Evolutionary conservation across 1,140 invertebrate genomes (phyloP), one percentile per base, ranked within the genome.

Genomic region (Sycobia sp.): DNA sequence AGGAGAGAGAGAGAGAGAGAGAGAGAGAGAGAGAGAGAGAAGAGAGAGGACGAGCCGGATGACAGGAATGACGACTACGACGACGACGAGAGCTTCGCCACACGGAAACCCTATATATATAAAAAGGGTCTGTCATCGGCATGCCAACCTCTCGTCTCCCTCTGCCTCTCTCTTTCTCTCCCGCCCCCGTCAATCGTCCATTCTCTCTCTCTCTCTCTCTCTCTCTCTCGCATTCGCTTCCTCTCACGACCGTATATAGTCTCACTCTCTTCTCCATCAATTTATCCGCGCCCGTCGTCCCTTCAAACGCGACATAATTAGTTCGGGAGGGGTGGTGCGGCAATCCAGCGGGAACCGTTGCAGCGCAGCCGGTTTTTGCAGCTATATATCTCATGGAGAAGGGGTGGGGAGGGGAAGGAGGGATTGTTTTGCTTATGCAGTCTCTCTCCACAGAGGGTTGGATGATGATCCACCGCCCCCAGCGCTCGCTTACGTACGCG

Each of bases 271-370:
- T 56, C 50, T 63, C 51, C 53, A 67, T 64, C 54, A 64, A 64
- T 70, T 66, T 69, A 68, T 69, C 57, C 46, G 59, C 64, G n/a
- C n/a, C n/a, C n/a, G n/a, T 58, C 63, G 51, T 53, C 43, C 65
- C 41, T 67, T 41, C 59, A 41, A 62, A 50, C 54, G 69, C 62
- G 44, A 68, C 67, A 70, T 73, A 75, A 75, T 75, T 72, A 75
- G 71, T 72, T 62, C 67, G 63, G 70, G 69, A 69, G 63, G n/a
- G 71, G n/a, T n/a, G n/a, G n/a, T n/a, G n/a, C n/a, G n/a, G n/a
- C n/a, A n/a, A n/a, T n/a, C n/a, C n/a, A n/a, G n/a, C 39, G n/a
- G 29, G 25, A 25, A 49, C 13, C 47, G 23, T 49, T 49, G n/a
- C n/a, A n/a, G n/a, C 47, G 29, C 44, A 50, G 66, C 41, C 22